phyloP scores from a whole-genome alignment of 1,140 invertebrate genomes.

The Platyscapa corneri region DNA sequence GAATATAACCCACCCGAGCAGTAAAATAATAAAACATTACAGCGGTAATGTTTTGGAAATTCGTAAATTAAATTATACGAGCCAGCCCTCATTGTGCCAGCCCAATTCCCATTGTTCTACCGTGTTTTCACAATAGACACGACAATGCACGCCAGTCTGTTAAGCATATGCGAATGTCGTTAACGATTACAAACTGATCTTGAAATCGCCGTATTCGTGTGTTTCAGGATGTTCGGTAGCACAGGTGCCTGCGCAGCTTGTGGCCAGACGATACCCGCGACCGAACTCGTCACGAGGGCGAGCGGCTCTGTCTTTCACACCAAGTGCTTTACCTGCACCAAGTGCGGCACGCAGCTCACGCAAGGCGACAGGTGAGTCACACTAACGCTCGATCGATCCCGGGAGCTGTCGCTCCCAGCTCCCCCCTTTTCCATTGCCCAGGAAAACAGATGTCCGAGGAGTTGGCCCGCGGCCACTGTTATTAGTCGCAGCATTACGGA shows the following conservation, averaged over 20 bases:
- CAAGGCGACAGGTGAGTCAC: slow-evolving; percentile 86
- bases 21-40: too few relatives aligned
- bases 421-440: background rate
- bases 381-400: background rate
- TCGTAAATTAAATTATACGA: too few relatives aligned
- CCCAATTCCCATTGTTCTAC: too few relatives aligned
- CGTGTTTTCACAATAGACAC: background rate
- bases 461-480: background rate
- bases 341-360: slow-evolving; percentile 89
- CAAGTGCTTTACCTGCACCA: slow-evolving; percentile 95
- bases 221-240: slow-evolving; percentile 89
- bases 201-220: slow-evolving; percentile 50
- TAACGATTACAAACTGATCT: background rate
- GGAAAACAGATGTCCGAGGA: slow-evolving; percentile 43
- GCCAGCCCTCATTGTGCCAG: too few relatives aligned
- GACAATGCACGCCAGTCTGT: background rate
- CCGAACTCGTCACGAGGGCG: slow-evolving; percentile 92
- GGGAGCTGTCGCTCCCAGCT: background rate
- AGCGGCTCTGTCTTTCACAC: slow-evolving; percentile 88
- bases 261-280: slow-evolving; percentile 91
- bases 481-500: background rate
- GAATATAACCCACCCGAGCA: too few relatives aligned
- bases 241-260: slow-evolving; percentile 91
- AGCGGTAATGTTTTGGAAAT: too few relatives aligned
- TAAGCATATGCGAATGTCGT: slow-evolving; percentile 12